Evolutionary conservation across 2,888 invertebrate species (phyloP).

Genomic region (Dysmachus trigonus): DNA sequence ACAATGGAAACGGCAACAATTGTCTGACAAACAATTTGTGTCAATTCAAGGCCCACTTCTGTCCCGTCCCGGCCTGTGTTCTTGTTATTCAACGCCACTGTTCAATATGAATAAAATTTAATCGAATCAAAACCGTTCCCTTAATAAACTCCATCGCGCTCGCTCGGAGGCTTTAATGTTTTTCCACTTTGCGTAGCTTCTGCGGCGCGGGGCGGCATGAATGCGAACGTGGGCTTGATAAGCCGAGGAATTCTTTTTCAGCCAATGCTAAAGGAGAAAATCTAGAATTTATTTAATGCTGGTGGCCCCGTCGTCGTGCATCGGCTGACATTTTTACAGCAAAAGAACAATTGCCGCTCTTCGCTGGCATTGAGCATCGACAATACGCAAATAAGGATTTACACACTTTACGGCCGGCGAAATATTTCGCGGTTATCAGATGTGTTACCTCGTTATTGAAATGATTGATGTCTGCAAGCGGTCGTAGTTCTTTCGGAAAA

Average conservation of each 20-base stretch:
- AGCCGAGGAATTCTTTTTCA: background rate
- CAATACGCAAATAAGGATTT: background rate
- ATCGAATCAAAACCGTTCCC: conserved; percentile 33
- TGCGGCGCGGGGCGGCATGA: background rate
- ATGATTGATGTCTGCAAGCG: background rate
- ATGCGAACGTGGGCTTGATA: background rate
- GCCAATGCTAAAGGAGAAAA: background rate
- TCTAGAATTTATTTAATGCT: background rate
- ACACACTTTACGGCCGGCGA: background rate
- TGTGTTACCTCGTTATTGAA: background rate
- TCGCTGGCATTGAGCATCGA: background rate
- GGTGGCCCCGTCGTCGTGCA: background rate
- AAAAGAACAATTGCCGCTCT: background rate
- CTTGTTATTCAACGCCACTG: background rate
- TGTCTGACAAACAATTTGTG: conserved; percentile 41
- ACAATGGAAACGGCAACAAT: conserved; percentile 33
- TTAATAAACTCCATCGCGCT: conserved; percentile 3
- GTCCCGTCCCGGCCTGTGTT: background rate
- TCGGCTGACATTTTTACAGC: background rate
- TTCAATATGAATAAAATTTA: conserved; percentile 37
- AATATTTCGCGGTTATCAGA: background rate
- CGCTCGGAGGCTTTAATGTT: background rate
- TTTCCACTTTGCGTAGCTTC: background rate
- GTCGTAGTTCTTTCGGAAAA: background rate
- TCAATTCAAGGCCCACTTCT: conserved; percentile 37